Evolutionary conservation across 2,888 invertebrate genomes (phyloP), one percentile per base, ranked within the genome.

Genomic region (Phlogophora meticulosa): DNA sequence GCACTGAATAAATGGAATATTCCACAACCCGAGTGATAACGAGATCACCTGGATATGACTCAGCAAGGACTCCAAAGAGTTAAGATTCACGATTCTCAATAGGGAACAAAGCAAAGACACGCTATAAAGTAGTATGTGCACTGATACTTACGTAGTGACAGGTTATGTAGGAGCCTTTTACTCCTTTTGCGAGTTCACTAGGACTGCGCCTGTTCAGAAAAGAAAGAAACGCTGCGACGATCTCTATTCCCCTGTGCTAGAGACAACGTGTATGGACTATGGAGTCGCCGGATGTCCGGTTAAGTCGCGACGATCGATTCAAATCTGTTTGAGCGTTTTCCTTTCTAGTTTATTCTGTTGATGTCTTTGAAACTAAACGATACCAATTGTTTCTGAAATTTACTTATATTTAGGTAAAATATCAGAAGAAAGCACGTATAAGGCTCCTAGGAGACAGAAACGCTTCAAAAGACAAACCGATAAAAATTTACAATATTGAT

Each of bases 111-210:
- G 80, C 63, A 72, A 85, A 78, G 72, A 87, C 86, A 82, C 87
- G 87, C 83, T 87, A 85, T 83, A 83, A 80, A 88, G 74, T 82
- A 83, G 78, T 85, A 83, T 88, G 83, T 87, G 88, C 90, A 93
- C 90, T 84, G 81, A 88, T 94, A 95, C 95, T 95, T 92, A 96
- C 95, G 90, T 94, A 94, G 91, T 95, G 91, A 95, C 95, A 95
- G 95, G 95, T 96, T 95, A 95, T 92, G 94, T 94, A 95, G 95
- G 95, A 96, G 95, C 95, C 94, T 94, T 95, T 94, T 94, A 96
- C 95, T 95, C 95, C 95, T 96, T 94, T 94, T 93, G 93, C 95
- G 94, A 90, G 93, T 94, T 94, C 90, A 89, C 94, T 92, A 91
- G 93, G 93, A 95, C 95, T 95, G 95, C 95, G 95, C 95, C 93